A percentile compares a stretch with the other conserved stretches of the same genome.
Conservation (phyloP, 2,797 vertebrate genomes). For the Syndactyla subalaris region DNA sequence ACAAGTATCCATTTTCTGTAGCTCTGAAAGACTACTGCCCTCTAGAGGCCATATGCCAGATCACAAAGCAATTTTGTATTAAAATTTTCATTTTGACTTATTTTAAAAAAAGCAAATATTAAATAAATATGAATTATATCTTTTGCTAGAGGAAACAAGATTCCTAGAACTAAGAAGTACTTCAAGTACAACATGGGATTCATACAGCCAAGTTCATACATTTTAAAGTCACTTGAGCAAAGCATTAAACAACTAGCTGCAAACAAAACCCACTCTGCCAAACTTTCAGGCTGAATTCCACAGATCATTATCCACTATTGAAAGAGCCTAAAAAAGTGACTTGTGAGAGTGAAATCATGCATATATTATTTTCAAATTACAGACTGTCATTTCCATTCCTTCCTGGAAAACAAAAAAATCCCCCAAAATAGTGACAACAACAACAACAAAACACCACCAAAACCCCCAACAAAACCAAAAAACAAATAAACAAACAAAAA, state of each 20-base stretch:
- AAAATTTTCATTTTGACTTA: not conserved
- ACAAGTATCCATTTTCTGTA: not conserved
- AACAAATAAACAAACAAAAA: not conserved
- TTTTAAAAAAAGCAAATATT: not conserved
- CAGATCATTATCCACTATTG: not conserved
- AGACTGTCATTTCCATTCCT: not conserved
- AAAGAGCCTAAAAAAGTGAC: not conserved
- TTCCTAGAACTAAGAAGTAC: not conserved
- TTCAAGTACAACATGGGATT: not conserved
- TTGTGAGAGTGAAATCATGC: not conserved
- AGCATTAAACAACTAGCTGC: not conserved
- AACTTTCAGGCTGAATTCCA: not conserved
- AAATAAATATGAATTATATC: not conserved
- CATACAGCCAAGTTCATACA: not conserved
- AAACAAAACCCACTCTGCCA: not conserved
- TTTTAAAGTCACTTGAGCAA: not conserved
- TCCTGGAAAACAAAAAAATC: not conserved
- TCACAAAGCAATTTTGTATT: not conserved
- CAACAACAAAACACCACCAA: not conserved
- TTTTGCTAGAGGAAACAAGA: not conserved
- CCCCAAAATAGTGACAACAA: too few species aligned
- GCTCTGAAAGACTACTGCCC: slow-evolving; percentile 54
- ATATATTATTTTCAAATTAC: not conserved
- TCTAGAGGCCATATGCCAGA: slow-evolving; percentile 33
- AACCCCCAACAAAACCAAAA: too few species aligned